Evolutionary conservation across 1,140 invertebrate species (phyloP), one percentile per base, ranked within the genome.

Genomic region (Zaprionus ornatus): DNA sequence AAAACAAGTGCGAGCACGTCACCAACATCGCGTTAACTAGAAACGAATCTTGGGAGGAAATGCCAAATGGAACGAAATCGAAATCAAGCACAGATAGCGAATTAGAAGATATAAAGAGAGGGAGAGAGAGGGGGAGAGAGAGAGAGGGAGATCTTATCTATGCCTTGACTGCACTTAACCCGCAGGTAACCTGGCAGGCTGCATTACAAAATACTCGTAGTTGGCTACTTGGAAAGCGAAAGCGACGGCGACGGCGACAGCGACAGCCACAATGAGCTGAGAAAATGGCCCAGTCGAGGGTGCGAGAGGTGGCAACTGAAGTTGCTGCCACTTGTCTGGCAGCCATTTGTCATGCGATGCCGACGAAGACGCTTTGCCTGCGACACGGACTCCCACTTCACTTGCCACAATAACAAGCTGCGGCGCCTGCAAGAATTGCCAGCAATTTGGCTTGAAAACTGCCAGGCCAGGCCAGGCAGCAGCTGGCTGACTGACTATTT

Each of bases 331-430:
- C 79, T 87, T 86, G 82, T 66, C 75, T 73, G 73, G 64, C 76
- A 71, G 72, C 66, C 68, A 82, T 87, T 86, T 86, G 83, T 83
- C 83, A 88, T 80, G 84, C 84, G 74, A 87, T 88, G 75, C 57
- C 40, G 52, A 60, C 55, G 15, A 15, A 21, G 45, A 50, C 45
- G 21, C 45, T 50, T 23, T 50, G 45, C 50, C 54, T 23, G 23
- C 17, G 66, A 48, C 59, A 69, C 60, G 54, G 32, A 74, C 66
- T 48, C 52, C 60, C 59, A 75, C 60, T 57, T 59, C 35, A 75
- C 19, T 17, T n/a, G 60, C 27, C 27, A 35, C 50, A 74, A 83
- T 70, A 85, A 77, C 77, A 85, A 85, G 80, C 66, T 81, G 80
- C 63, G 82, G 82, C 82, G 83, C 82, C 81, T 74, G 77, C 71